Conservation (phyloP, 2,888 invertebrate species). For the Lomographa bimaculata region DNA sequence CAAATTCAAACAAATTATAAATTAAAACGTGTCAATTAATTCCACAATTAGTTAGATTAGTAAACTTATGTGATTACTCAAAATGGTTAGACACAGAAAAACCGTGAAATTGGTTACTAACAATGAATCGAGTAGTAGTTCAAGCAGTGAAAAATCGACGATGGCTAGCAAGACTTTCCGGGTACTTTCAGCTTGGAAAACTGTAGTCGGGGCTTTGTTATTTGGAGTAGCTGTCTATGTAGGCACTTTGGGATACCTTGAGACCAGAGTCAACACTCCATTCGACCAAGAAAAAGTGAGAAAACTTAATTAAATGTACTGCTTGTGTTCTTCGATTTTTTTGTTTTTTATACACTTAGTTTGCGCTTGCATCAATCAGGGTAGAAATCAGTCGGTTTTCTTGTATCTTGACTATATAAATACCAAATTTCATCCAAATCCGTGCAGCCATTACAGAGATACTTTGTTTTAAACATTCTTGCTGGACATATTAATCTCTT, state of each 20-base stretch:
- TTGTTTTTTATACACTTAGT: too few relatives aligned
- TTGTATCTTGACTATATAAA: too few relatives aligned
- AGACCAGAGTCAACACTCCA: slow-evolving; percentile 94
- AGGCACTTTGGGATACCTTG: slow-evolving; percentile 92
- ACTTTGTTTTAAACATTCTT: too few relatives aligned
- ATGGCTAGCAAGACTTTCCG: slow-evolving; percentile 45
- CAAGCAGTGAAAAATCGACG: slow-evolving; percentile 45
- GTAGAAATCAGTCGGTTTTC: too few relatives aligned
- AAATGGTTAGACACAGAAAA: slow-evolving; percentile 68
- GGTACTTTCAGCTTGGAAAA: slow-evolving; percentile 81
- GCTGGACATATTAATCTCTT: too few relatives aligned
- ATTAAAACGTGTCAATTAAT: slow-evolving; percentile 45
- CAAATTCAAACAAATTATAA: slow-evolving; percentile 33
- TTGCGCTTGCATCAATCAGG: too few relatives aligned
- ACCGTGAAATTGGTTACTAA: slow-evolving; percentile 44
- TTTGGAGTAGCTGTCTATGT: slow-evolving; percentile 89
- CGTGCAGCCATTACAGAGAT: too few relatives aligned
- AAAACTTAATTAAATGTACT: too few relatives aligned
- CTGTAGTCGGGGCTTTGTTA: slow-evolving; percentile 83
- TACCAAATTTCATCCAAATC: too few relatives aligned
- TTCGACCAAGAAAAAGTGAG: slow-evolving; percentile 89
- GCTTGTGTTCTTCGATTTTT: too few relatives aligned
- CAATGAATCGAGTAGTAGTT: slow-evolving; percentile 60
- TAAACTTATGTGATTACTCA: slow-evolving; percentile 24
- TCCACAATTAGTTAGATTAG: slow-evolving; percentile 19